Conservation (phyloP, 1,140 invertebrate genomes). For the Drosophila parvula region DNA sequence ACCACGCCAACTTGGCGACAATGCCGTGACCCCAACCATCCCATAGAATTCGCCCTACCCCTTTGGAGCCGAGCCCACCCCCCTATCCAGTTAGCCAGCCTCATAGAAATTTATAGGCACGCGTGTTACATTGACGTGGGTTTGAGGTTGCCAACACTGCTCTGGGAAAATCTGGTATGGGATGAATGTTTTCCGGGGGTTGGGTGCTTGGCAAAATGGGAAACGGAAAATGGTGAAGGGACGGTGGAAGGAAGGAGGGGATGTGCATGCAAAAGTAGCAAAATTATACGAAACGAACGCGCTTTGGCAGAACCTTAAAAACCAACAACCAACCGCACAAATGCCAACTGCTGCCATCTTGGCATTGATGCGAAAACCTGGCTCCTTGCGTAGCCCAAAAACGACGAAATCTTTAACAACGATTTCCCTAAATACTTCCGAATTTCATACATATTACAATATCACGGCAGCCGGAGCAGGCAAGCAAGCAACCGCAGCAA, state of each 20-base stretch:
- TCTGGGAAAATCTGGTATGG: background rate
- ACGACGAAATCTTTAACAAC: conserved; percentile 77
- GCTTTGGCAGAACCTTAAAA: conserved; percentile 33
- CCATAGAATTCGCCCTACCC: background rate
- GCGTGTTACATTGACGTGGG: conserved; percentile 56
- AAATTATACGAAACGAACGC: conserved; percentile 60
- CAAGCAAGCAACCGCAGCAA: conserved; percentile 54
- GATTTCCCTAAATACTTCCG: conserved; percentile 83
- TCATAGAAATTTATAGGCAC: conserved; percentile 76
- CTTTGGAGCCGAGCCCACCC: background rate
- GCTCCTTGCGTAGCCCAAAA: conserved; percentile 27
- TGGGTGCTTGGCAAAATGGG: background rate
- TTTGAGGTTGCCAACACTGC: conserved; percentile 28
- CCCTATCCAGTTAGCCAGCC: conserved; percentile 11
- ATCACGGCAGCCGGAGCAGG: conserved; percentile 50
- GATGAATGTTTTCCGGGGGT: conserved; percentile 10
- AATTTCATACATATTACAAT: conserved; percentile 80
- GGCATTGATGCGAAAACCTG: conserved; percentile 48
- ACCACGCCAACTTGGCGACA: conserved; percentile 53
- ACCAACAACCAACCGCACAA: conserved; percentile 38
- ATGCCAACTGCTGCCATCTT: conserved; percentile 63
- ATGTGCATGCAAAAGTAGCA: conserved; percentile 55
- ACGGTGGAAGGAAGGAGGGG: too few species aligned
- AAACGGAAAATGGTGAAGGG: conserved; percentile 24
- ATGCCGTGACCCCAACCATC: conserved; percentile 24